Percentiles rank a stretch among this genome's conserved stretches.
Conservation (phyloP, 2,113 vertebrate genomes). For the Neodon shergylaensis region DNA sequence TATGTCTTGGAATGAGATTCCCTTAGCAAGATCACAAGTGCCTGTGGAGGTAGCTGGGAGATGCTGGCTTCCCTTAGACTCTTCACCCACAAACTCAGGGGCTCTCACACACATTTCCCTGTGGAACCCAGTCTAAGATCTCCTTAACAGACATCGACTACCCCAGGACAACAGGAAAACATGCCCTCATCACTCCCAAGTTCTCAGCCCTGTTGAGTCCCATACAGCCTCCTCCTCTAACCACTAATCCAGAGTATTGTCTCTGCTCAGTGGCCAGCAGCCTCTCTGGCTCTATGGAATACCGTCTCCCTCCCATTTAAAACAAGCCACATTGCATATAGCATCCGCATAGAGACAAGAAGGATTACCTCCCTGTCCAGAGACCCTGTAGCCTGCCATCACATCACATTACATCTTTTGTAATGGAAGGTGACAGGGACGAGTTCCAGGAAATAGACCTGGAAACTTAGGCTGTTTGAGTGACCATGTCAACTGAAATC, state of each 20-base stretch:
- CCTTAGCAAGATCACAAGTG: fast-evolving
- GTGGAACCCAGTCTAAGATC: background rate
- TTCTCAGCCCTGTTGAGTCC: background rate
- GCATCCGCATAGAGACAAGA: background rate
- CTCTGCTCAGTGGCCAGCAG: background rate
- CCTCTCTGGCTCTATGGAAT: background rate
- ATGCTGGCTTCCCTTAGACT: fast-evolving
- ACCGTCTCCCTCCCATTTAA: background rate
- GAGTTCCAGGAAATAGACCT: background rate
- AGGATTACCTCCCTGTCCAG: background rate
- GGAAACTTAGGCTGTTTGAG: background rate
- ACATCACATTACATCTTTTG: too few species aligned
- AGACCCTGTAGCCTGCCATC: background rate
- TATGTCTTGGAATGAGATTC: fast-evolving
- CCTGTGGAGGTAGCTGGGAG: background rate
- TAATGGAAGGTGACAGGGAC: background rate
- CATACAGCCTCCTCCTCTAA: too few species aligned
- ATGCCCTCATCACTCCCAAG: background rate
- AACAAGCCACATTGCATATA: background rate
- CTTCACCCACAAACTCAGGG: fast-evolving
- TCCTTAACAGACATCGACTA: background rate
- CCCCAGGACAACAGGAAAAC: background rate
- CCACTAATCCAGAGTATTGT: background rate
- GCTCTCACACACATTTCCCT: too few species aligned
- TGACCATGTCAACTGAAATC: background rate